These are phyloP conservation scores for Melipona beecheii DNA, from an alignment of 2,888 invertebrate genomes.

Conservation along the genomic window DNA sequence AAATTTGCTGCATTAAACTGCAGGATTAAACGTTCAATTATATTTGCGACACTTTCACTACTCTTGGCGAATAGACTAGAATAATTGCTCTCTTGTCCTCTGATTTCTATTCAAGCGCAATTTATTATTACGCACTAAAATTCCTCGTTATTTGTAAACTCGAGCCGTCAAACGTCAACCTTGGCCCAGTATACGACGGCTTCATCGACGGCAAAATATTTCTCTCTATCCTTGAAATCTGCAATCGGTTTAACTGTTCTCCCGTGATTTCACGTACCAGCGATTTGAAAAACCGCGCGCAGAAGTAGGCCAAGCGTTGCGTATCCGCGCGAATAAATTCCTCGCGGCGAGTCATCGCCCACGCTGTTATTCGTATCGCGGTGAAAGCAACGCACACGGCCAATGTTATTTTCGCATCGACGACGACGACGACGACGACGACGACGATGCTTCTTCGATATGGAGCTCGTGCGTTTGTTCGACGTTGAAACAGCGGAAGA, in stretches of 20 bases:
- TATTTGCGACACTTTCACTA: too few species aligned
- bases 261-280: slow-evolving; percentile 4
- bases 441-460: neutral
- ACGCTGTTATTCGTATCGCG: slow-evolving; percentile 39
- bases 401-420: slow-evolving; percentile 22
- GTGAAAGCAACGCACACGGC: slow-evolving; percentile 28
- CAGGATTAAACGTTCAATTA: too few species aligned
- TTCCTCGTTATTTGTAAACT: too few species aligned
- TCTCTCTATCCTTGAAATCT: slow-evolving; percentile 19
- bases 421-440: neutral
- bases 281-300: slow-evolving; percentile 7
- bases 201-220: neutral
- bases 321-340: slow-evolving; percentile 27
- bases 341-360: slow-evolving; percentile 16
- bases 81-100: too few species aligned
- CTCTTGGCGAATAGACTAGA: too few species aligned
- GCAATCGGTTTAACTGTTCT: neutral
- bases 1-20: too few species aligned
- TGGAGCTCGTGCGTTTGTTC: slow-evolving; percentile 2
- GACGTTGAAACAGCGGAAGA: neutral
- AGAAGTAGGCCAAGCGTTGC: slow-evolving; percentile 21
- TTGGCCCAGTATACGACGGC: too few species aligned
- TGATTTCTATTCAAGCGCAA: too few species aligned
- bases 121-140: too few species aligned
- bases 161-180: too few species aligned